A percentile compares a stretch with the other conserved stretches of the same genome.
phyloP scores from a whole-genome alignment of 2,113 vertebrate species.

The Acanthochromis polyacanthus region DNA sequence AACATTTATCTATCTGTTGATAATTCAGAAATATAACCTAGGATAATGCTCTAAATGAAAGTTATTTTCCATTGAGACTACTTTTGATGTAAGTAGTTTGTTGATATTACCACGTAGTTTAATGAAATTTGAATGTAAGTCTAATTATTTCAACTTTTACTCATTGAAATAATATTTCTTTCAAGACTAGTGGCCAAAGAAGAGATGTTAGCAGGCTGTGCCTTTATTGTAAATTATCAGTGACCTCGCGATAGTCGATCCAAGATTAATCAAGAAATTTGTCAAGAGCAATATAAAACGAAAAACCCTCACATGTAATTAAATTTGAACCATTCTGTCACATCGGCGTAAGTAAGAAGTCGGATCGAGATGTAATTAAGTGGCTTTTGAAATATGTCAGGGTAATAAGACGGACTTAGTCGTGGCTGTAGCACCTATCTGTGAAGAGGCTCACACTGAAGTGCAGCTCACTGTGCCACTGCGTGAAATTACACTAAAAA shows the following conservation, averaged over 20 bases:
- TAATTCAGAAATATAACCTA: not conserved
- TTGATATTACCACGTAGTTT: not conserved
- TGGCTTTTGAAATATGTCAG: constrained; percentile 49
- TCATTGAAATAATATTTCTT: not conserved
- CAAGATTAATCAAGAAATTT: not conserved
- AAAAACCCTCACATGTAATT: constrained; percentile 8
- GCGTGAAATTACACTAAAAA: constrained; percentile 81
- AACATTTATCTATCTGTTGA: not conserved
- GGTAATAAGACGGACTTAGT: constrained; percentile 49
- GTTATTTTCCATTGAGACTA: not conserved
- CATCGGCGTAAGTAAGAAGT: constrained; percentile 47
- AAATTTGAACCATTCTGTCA: constrained; percentile 49
- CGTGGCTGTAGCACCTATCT: constrained; percentile 64
- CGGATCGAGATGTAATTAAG: constrained; percentile 48
- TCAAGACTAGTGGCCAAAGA: not conserved
- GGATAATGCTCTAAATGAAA: not conserved
- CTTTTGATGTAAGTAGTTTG: constrained; percentile 3
- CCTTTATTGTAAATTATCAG: not conserved
- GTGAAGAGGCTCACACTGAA: constrained; percentile 76
- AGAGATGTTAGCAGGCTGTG: not conserved
- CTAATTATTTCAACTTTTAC: not conserved
- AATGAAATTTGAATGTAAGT: too few species aligned
- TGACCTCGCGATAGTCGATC: not conserved
- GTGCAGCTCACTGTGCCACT: constrained; percentile 74
- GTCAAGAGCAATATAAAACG: not conserved